Base-by-base conservation (phyloP, 2,797 vertebrate genomes). In the Coregonus suidteri region DNA sequence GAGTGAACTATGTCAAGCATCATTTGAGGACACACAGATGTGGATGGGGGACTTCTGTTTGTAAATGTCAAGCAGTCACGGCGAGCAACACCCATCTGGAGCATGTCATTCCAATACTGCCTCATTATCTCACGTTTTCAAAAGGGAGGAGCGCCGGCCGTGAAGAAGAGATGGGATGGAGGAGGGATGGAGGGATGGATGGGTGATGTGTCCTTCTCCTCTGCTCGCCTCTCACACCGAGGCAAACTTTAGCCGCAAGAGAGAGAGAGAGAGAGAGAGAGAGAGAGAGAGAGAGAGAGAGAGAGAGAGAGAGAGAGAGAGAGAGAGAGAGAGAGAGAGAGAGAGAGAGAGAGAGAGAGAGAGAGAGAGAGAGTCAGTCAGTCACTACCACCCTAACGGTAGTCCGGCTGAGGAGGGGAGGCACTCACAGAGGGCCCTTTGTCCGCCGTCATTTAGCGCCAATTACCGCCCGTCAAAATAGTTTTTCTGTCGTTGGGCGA, bases 401-500 rank as follows among this genome's bases (percentile, higher is more conserved):
- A 84, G 91, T 91, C 88, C 87, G 90, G 87, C 84, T 78, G 87
- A 64, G 59, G 20, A 64, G 59, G 59, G 59, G 59, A 64, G 59
- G 20, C 87, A 76, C 84, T 88, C 87, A 97, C 95, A 96, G 96
- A 96, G 93, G 92, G 84, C 76, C 84, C 92, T 95, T 97, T 98
- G 95, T 98, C 94, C 93, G 81, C 89, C 92, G 91, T 96, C 96
- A 96, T 96, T 98, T 96, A 96, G 94, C 92, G 91, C 93, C 95
- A 97, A 97, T 98, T 98, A 97, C 93, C 94, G 93, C 92, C 94
- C 93, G 94, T 97, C 96, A 97, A 97, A 98, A 97, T 95, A 96
- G 93, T 95, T 96, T 97, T 97, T 96, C 91, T 92, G 92, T 94
- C 95, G 95, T 91, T 90, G 93, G 93, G 96, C 95, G 94, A 96